These are phyloP conservation scores for Lipotes vexillifer DNA, from an alignment of 2,113 vertebrate genomes.

Conservation along the genomic window DNA sequence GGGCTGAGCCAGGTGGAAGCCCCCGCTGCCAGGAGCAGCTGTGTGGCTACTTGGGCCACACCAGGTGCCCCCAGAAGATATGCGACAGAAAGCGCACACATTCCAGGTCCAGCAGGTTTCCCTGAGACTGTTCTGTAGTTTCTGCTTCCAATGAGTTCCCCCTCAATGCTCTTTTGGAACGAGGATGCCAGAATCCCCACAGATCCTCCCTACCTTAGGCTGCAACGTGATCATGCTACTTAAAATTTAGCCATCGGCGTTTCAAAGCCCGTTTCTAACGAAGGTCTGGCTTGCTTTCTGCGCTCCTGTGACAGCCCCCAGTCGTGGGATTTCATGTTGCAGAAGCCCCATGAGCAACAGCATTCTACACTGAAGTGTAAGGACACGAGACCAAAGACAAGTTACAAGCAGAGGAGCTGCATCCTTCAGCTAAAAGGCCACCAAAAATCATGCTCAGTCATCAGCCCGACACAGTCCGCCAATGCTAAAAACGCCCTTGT, in stretches of 20 bases:
- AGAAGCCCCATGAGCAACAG: neutral
- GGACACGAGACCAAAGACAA: neutral
- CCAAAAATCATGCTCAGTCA: neutral
- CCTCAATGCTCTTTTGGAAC: neutral
- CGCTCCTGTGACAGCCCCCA: neutral
- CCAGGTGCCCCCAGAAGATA: neutral
- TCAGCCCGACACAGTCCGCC: fast-evolving
- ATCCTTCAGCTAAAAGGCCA: neutral
- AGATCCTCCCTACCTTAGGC: neutral
- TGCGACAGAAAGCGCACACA: neutral
- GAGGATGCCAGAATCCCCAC: fast-evolving
- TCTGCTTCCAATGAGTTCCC: neutral
- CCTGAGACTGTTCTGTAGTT: fast-evolving
- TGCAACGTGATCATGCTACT: neutral
- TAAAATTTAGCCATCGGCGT: neutral
- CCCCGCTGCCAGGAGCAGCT: neutral
- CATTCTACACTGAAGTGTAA: neutral
- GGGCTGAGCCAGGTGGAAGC: neutral
- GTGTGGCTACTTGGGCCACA: neutral
- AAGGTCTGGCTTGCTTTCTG: neutral
- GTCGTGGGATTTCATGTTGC: neutral
- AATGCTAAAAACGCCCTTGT: neutral
- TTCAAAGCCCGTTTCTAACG: neutral
- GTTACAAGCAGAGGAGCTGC: neutral
- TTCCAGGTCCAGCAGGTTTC: neutral